A percentile compares a stretch with the other conserved stretches of the same genome.
Conservation (phyloP, 2,888 invertebrate genomes). For the Sesamia inferens region DNA sequence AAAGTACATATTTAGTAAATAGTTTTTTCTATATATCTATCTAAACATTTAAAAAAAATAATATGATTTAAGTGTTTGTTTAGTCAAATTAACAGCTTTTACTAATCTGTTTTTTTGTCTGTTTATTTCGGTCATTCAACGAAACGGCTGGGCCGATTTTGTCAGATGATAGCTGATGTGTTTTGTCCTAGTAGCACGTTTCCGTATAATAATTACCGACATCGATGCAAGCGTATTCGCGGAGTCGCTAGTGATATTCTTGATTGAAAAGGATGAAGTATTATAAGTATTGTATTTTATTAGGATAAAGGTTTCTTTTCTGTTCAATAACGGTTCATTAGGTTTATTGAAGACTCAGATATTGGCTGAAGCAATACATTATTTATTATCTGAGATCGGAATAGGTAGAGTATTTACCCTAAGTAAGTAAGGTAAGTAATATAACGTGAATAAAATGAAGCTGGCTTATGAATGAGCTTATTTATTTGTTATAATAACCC, state of each 20-base stretch:
- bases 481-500: neutral
- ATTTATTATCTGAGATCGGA: slow-evolving; percentile 2
- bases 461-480: neutral
- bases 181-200: neutral
- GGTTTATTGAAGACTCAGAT: slow-evolving; percentile 20
- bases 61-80: neutral
- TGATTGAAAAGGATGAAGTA: neutral
- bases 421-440: neutral
- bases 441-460: neutral
- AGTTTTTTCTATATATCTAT: neutral
- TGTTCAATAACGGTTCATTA: slow-evolving; percentile 14
- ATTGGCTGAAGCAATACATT: neutral
- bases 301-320: neutral
- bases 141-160: neutral
- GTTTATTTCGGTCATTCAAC: too few species aligned
- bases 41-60: too few species aligned
- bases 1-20: slow-evolving; percentile 15
- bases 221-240: neutral
- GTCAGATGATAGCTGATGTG: neutral
- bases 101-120: too few species aligned
- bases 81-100: neutral
- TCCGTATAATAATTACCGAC: neutral
- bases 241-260: neutral
- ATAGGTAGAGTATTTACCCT: neutral
- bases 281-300: slow-evolving; percentile 5